Base-by-base conservation (phyloP, 2,797 vertebrate genomes). In the Danio tinwini region DNA sequence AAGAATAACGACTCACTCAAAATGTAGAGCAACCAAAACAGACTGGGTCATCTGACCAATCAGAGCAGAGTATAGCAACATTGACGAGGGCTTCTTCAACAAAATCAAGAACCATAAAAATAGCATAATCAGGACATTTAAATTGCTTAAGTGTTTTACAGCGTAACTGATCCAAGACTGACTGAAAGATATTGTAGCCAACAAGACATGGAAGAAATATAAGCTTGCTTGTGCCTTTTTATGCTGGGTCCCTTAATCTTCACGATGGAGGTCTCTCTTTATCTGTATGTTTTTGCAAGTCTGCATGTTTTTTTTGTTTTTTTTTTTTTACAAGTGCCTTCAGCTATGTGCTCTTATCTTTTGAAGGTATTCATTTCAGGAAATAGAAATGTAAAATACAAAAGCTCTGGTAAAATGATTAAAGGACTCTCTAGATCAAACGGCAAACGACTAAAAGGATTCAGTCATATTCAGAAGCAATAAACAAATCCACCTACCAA, bases 351-450 rank as follows among this genome's bases (percentile, higher is more conserved):
- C 47, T 78, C 53, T 47, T 73, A 68, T 78, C 76, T 82, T 82
- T 78, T 82, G 75, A 79, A 82, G 76, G 42, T 75, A 68, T 82
- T 79, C 56, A 79, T 70, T 63, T 77, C 68, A 58, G 81, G 52
- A 77, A 73, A 73, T 44, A 59, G 68, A 70, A 77, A 82, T 70
- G 40, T 45, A 21, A 82, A 74, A 82, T 55, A 82, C 49, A 79
- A 79, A 74, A 49, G 80, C 65, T 71, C 53, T 47, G 7, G 40
- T 53, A 49, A 39, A 40, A 75, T 79, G 76, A 82, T 79, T 82
- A 82, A 79, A 79, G 70, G 80, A 68, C 44, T 70, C 21, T 74
- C 67, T 29, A 84, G 75, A 84, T 84, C 75, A 84, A 78, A 78
- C 69, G 14, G 40, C 29, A 55, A 83, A 59, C 56, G n/a, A 40